Base-by-base conservation (phyloP, 2,113 vertebrate genomes). In the Nymphicus hollandicus region DNA sequence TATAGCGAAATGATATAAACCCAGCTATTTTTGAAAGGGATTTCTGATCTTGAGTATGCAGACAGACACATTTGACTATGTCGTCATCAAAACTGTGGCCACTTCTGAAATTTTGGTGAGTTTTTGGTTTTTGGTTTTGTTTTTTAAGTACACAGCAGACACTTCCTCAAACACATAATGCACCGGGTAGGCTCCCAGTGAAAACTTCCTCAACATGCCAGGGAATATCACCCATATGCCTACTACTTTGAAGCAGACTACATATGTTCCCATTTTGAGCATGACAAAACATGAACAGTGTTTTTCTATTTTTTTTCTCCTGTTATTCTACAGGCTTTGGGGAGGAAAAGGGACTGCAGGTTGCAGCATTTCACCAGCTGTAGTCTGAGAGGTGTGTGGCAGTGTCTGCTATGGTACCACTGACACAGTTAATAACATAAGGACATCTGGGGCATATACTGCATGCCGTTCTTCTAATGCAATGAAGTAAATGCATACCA, bases 231-330 rank as follows among this genome's bases (percentile, higher is more conserved):
- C 77, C 39, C 71, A 13, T 16, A 28, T 10, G 11, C 55, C 50
- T 28, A 2, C 44, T 31, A 11, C 23, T 66, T 16, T 13, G 22
- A 76, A 77, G 27, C 23, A 66, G 29, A n/a, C 58, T 23, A 16
- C 25, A 2, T 41, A 39, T 3, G 3, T 49, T 41, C 31, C 29
- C 24, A 20, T 41, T 74, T 44, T 20, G 35, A 63, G 66, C 0
- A 0, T 12, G 19, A 44, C 39, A 31, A 47, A 55, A 56, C 0
- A 0, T 9, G 17, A 88, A 60, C 19, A 11, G 18, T 1, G 16
- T 44, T 77, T 11, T 50, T 66, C 46, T 70, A 13, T 37, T 78
- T 58, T 55, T 56, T 24, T 24, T 2, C 22, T 35, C 56, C 56
- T 35, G 33, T 16, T 35, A 58, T 58, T 73, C 18, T 39, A 66